These are phyloP conservation scores for Samia ricini DNA, from an alignment of 1,140 invertebrate genomes.

Conservation along the genomic window DNA sequence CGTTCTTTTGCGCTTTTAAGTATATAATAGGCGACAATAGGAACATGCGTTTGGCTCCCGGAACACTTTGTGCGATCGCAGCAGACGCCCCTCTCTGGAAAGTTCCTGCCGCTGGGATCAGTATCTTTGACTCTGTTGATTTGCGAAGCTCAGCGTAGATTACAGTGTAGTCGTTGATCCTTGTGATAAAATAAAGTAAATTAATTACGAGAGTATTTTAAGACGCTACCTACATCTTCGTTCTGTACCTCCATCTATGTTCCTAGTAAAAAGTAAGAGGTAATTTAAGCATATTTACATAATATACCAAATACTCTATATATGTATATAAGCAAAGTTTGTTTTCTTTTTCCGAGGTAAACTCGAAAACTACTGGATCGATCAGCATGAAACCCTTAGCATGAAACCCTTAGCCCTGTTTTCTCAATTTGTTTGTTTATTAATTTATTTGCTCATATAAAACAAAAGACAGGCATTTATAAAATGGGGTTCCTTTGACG, in stretches of 20 bases:
- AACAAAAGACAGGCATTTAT: too few relatives aligned
- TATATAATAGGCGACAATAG: constrained; percentile 87
- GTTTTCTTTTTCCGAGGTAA: too few relatives aligned
- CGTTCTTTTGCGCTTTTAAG: constrained; percentile 92
- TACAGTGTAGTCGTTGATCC: constrained; percentile 83
- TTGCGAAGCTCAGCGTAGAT: constrained; percentile 85
- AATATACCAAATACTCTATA: too few relatives aligned
- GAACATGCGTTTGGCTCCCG: constrained; percentile 77
- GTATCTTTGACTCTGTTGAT: constrained; percentile 81
- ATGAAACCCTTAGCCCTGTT: too few relatives aligned
- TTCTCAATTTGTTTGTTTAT: too few relatives aligned
- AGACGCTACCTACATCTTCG: not conserved
- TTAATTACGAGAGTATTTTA: not conserved
- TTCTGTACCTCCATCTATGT: not conserved
- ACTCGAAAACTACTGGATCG: too few relatives aligned
- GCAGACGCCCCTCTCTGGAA: constrained; percentile 87
- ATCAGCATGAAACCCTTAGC: too few relatives aligned
- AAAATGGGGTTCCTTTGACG: too few relatives aligned
- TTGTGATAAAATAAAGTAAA: constrained; percentile 43
- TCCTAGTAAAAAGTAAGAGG: not conserved
- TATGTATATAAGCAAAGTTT: too few relatives aligned
- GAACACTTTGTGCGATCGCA: constrained; percentile 84
- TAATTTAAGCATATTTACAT: not conserved
- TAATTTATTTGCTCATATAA: too few relatives aligned
- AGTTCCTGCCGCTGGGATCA: constrained; percentile 84